Percentiles rank a stretch among this genome's conserved stretches.
Conservation (phyloP, 1,140 invertebrate genomes). For the Idris sp. region DNA sequence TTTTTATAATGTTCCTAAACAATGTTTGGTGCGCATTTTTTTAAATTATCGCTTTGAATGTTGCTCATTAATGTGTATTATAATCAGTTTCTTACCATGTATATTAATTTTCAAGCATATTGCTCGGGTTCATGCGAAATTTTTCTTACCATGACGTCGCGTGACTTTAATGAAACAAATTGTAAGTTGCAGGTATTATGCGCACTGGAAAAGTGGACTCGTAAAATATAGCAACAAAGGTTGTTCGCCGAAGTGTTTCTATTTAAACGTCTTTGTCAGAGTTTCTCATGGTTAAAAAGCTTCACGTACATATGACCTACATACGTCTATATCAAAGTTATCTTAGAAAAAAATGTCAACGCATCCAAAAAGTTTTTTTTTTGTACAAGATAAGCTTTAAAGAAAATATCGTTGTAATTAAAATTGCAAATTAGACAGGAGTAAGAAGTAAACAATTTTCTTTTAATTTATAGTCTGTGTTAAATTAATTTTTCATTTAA, state of each 20-base stretch:
- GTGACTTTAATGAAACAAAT: slow-evolving; percentile 40
- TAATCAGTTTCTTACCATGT: too few species aligned
- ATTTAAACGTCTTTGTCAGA: slow-evolving; percentile 29
- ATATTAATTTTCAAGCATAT: background rate
- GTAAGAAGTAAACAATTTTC: background rate
- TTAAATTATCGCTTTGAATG: too few species aligned
- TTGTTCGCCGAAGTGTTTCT: slow-evolving; percentile 32
- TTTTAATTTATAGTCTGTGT: background rate
- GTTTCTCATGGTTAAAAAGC: slow-evolving; percentile 28
- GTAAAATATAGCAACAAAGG: slow-evolving; percentile 21
- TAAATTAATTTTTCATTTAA: slow-evolving; percentile 7
- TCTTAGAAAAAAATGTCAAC: background rate
- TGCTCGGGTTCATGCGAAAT: too few species aligned
- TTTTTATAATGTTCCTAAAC: too few species aligned
- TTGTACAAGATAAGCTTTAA: background rate
- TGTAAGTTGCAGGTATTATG: slow-evolving; percentile 24
- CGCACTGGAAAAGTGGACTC: slow-evolving; percentile 26
- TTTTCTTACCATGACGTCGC: too few species aligned
- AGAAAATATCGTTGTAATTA: slow-evolving; percentile 4
- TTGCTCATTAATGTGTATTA: too few species aligned
- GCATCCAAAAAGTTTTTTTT: background rate
- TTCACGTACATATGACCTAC: slow-evolving; percentile 3
- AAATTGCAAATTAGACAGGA: slow-evolving; percentile 5
- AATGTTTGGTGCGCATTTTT: too few species aligned
- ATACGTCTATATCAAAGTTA: slow-evolving; percentile 5